phyloP scores from a whole-genome alignment of 2,113 vertebrate genomes.

The Labeo rohita region DNA sequence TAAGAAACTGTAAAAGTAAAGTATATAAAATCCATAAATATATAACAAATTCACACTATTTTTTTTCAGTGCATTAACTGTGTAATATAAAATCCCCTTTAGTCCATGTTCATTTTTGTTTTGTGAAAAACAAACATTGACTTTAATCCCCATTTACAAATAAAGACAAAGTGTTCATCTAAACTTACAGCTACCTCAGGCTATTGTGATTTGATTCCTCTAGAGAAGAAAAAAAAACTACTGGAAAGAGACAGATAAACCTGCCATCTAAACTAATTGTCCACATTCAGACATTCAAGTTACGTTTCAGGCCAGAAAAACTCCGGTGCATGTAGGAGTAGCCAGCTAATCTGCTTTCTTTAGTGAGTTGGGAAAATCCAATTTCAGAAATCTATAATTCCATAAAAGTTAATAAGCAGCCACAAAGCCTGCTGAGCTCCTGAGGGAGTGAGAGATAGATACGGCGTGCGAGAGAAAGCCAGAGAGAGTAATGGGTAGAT shows the following conservation, averaged over 20 bases:
- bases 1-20: neutral
- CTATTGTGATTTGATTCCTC: neutral
- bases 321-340: slow-evolving; percentile 51
- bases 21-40: neutral
- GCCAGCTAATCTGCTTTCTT: slow-evolving; percentile 67
- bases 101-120: neutral
- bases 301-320: slow-evolving; percentile 66
- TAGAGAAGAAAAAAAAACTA: neutral
- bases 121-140: neutral
- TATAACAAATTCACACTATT: neutral
- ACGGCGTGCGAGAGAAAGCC: neutral
- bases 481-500: slow-evolving; percentile 5
- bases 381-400: slow-evolving; percentile 76
- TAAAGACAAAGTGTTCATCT: neutral
- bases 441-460: slow-evolving; percentile 51
- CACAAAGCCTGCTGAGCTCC: slow-evolving; percentile 65
- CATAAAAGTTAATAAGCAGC: slow-evolving; percentile 73
- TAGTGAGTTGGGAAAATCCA: slow-evolving; percentile 72
- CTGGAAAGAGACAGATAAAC: slow-evolving; percentile 12
- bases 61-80: neutral
- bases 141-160: neutral
- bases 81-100: neutral
- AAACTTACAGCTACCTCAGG: neutral
- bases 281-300: slow-evolving; percentile 50
- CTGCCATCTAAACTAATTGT: slow-evolving; percentile 10